These are phyloP conservation scores for Nerophis lumbriciformis DNA, from an alignment of 2,113 vertebrate species.

Conservation along the genomic window DNA sequence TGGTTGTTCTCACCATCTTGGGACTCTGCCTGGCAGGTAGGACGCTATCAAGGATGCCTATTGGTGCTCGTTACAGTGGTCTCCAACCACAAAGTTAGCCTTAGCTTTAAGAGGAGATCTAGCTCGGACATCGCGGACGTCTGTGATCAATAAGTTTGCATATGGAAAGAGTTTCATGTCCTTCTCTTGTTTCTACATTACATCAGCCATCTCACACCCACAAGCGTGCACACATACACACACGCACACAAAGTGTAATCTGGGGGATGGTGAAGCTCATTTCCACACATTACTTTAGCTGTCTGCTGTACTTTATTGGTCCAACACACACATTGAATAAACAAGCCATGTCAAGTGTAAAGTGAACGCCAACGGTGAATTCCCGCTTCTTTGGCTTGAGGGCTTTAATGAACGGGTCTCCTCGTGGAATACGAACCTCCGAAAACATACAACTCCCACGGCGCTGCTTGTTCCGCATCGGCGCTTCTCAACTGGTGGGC, in stretches of 20 bases:
- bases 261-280: slow-evolving; percentile 21
- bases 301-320: not conserved
- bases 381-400: not conserved
- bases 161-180: slow-evolving; percentile 10
- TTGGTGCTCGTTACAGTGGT: not conserved
- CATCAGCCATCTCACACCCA: slow-evolving; percentile 25
- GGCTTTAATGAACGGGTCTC: not conserved
- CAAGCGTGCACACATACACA: slow-evolving; percentile 6
- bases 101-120: not conserved
- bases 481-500: too few relatives aligned
- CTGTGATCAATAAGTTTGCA: slow-evolving; percentile 8
- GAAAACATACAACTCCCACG: too few relatives aligned
- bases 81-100: not conserved
- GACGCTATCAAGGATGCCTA: not conserved
- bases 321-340: slow-evolving; percentile 1
- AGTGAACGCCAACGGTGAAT: not conserved
- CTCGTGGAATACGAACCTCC: not conserved
- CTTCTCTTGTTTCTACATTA: slow-evolving; percentile 24
- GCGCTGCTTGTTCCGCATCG: too few relatives aligned
- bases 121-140: not conserved
- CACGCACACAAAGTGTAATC: slow-evolving; percentile 13
- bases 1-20: slow-evolving; percentile 74
- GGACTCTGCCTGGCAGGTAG: slow-evolving; percentile 76
- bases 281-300: not conserved
- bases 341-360: slow-evolving; percentile 1